Evolutionary conservation across 2,797 vertebrate species (phyloP).

Genomic region (Lacerta viridis): DNA sequence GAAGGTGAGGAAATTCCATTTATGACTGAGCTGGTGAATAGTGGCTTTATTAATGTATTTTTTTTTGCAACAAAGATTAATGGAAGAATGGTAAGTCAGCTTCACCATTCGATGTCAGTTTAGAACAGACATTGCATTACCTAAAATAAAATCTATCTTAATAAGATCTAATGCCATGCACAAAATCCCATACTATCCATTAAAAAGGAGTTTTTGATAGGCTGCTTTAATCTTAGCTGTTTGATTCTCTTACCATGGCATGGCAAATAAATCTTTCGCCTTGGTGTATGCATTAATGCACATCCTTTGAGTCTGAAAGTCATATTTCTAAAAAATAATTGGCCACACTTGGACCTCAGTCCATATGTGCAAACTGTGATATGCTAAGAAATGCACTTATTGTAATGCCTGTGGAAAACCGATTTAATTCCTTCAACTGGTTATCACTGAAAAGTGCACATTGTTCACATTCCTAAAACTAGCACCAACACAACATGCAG

Average conservation of each 20-base stretch:
- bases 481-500: not conserved
- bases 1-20: constrained; percentile 60
- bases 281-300: constrained; percentile 5
- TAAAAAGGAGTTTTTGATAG: constrained; percentile 12
- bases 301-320: constrained; percentile 37
- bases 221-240: constrained; percentile 44
- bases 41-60: constrained; percentile 62
- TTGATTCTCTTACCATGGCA: constrained; percentile 32
- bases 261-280: constrained; percentile 28
- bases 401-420: not conserved
- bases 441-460: not conserved
- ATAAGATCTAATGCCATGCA: constrained; percentile 48
- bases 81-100: constrained; percentile 31
- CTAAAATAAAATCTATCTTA: constrained; percentile 49
- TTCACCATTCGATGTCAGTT: constrained; percentile 36
- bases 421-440: not conserved
- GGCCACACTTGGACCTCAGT: not conserved
- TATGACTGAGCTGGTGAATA: constrained; percentile 47
- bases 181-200: constrained; percentile 22
- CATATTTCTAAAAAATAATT: constrained; percentile 44
- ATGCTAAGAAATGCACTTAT: not conserved
- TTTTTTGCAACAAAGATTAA: constrained; percentile 57
- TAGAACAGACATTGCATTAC: constrained; percentile 58
- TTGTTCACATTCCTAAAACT: not conserved
- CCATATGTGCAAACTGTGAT: not conserved